Base-by-base conservation (phyloP, 2,888 invertebrate species). In the Pocota personata region DNA sequence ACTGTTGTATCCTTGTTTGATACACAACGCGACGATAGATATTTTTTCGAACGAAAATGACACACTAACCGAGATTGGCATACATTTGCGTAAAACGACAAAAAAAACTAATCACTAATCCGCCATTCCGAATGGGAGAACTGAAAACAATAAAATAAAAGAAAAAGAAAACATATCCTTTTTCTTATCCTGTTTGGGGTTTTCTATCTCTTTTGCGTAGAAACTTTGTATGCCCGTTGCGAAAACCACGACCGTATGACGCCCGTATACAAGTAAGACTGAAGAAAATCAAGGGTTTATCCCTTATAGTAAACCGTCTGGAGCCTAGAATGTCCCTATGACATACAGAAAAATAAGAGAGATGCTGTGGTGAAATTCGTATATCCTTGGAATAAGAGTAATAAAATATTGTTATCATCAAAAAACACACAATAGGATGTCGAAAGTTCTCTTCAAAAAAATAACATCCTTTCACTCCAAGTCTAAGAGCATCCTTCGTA, bases 231-330 rank as follows among this genome's bases (percentile, higher is more conserved):
- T 50, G 66, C 48, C 64, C 76, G 64, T 37, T 66, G 12, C 37
- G 55, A 82, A 89, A 89, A 88, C 88, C 90, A 88, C 90, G 90
- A 92, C 91, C 91, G 91, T 90, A 90, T 91, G 89, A 92, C 91
- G 92, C 92, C 92, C 92, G 92, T 91, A 89, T 90, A 88, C 90
- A 90, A 91, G 90, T 91, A 91, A 92, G 92, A 92, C 92, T 92
- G 91, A 88, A 91, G 90, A 90, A 88, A 87, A 88, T 88, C 87
- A 88, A 88, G 88, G 90, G 90, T 91, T 90, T 90, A 90, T 91
- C 89, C 90, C 89, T 88, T 89, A 89, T 88, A 90, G 90, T 90
- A 89, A 89, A 88, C 80, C 87, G 77, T 84, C 79, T 73, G 57
- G 27, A 69, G 35, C 55, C 37, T 50, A 48, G 48, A 40, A 80